Base-by-base conservation (phyloP, 2,797 vertebrate genomes). In the Gymnoscopelus braueri region DNA sequence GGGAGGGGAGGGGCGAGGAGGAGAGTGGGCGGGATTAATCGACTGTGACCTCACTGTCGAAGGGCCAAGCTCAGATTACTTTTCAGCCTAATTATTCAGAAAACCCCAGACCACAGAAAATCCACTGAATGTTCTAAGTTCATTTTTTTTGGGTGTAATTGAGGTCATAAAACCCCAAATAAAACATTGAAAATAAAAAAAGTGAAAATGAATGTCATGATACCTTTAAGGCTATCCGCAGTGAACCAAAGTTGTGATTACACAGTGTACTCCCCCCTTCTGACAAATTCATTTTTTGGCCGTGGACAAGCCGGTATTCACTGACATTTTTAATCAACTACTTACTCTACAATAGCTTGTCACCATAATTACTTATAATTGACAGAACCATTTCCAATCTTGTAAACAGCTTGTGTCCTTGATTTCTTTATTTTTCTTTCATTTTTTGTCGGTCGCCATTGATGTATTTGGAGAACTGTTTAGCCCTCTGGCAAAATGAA, bases 211-310 rank as follows among this genome's bases (percentile, higher is more conserved):
- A n/a, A n/a, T n/a, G n/a, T n/a, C n/a, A n/a, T n/a, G n/a, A n/a
- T n/a, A n/a, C n/a, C n/a, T n/a, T 47, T 71, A 62, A 35, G 32
- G 14, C 26, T 26, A 24, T 62, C 51, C 50, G 50, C 12, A 48
- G 13, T 29, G 6, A 72, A 73, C 69, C 66, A 1, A 77, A 67
- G 55, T 60, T 59, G 70, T 67, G 70, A 71, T 72, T 69, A 58
- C 24, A 77, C 24, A 35, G 8, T 62, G 56, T 75, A 75, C 63
- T 74, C 29, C 54, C 63, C 12, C 4, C 13, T 51, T 55, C 19
- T 62, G 63, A 67, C 53, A 59, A 72, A 70, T 0, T 35, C 50
- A 63, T 35, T 60, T 15, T 39, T 3, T 19, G 52, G 1, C 71
- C 1, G 60, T 66, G 15, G 72, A 54, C 66, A 75, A 61, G 44